Percentiles rank a stretch among this genome's conserved stretches.
Conservation (phyloP, 1,140 invertebrate genomes). For the Drosophila rufa region DNA sequence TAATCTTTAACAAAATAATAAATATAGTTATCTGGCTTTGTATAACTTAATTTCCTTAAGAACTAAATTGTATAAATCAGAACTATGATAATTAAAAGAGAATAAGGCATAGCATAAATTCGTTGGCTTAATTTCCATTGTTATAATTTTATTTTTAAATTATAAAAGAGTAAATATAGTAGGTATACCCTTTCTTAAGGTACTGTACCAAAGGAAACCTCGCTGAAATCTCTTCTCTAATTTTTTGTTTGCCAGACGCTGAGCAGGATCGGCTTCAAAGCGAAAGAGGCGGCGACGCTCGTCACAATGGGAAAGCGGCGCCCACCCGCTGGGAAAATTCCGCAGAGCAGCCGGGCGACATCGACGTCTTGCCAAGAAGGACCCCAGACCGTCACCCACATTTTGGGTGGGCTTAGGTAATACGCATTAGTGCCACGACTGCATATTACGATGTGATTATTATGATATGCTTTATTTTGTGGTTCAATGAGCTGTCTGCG, state of each 20-base stretch:
- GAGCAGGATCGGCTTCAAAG: constrained; percentile 63
- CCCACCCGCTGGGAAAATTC: constrained; percentile 41
- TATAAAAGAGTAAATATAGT: neutral
- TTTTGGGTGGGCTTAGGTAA: constrained; percentile 76
- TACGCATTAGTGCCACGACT: constrained; percentile 80
- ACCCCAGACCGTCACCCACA: constrained; percentile 6
- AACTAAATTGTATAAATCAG: too few species aligned
- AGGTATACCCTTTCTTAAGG: neutral
- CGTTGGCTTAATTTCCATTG: too few species aligned
- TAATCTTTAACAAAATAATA: neutral
- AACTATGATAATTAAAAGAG: too few species aligned
- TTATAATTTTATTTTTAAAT: neutral
- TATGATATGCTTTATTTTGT: constrained; percentile 84
- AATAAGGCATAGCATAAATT: too few species aligned
- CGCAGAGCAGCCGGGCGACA: constrained; percentile 11
- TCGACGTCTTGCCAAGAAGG: constrained; percentile 23
- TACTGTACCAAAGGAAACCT: constrained; percentile 17
- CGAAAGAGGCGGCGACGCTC: constrained; percentile 41
- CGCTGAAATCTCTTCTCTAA: constrained; percentile 33
- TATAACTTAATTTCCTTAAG: too few species aligned
- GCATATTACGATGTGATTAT: constrained; percentile 84
- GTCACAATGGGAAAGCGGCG: constrained; percentile 28
- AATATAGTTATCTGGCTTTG: too few species aligned
- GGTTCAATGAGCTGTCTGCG: constrained; percentile 73
- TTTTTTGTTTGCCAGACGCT: constrained; percentile 44